Evolutionary conservation across 2,113 vertebrate species (phyloP), one percentile per base, ranked within the genome.

Genomic region (Danionella cerebrum): DNA sequence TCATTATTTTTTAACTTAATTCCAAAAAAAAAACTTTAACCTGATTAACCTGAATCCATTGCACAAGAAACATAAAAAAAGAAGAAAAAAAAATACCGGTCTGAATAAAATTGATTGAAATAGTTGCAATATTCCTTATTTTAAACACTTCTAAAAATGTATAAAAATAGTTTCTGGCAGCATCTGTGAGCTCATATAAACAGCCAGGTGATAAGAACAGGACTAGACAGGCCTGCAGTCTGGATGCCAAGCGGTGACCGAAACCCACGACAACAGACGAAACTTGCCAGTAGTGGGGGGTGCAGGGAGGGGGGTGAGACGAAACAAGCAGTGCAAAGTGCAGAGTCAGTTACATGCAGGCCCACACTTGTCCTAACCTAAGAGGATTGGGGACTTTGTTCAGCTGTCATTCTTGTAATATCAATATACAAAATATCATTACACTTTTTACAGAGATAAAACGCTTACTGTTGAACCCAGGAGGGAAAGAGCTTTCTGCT

Each of bases 261-360:
- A 79, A 79, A 76, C 77, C 67, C 63, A 68, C 52, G 66, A 66
- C 73, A 64, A 59, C 58, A 79, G 74, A 12, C 71, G 77, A 79
- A 79, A 79, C 77, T 71, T 71, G 74, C 73, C 76, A 71, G 58
- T 44, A 44, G 29, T 1, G 5, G 10, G 6, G 33, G 18, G 39
- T 54, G 16, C 41, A 52, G 36, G 62, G 55, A 52, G 13, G 41
- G 22, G 42, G 62, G 38, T 22, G 12, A 47, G 31, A 51, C 58
- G 53, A 71, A 71, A 53, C 39, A 54, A 22, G 65, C 39, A 47
- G 35, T 21, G 27, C 12, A 31, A 58, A 63, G 22, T 31, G 74
- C 51, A 52, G 47, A 21, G 48, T 70, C 67, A 66, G 63, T 67
- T 67, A 60, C n/a, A 45, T 29, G 55, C 59, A 62, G n/a, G 75